phyloP scores from a whole-genome alignment of 1,140 invertebrate genomes.

The Drosophila neocordata region DNA sequence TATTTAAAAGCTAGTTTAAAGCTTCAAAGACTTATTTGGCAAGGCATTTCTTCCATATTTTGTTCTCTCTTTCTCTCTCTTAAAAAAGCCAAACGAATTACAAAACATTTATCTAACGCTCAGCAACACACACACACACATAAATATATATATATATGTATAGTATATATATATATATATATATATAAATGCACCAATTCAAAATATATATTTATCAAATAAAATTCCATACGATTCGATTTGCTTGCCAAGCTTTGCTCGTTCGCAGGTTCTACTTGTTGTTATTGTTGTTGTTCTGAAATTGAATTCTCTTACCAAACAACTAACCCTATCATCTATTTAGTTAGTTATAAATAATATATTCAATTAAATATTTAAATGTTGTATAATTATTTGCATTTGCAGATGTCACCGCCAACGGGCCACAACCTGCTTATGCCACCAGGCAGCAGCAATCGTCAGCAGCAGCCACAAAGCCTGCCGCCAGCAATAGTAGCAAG shows the following conservation, averaged over 20 bases:
- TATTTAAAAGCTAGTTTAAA: too few species aligned
- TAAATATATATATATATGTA: too few species aligned
- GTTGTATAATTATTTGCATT: conserved; percentile 36
- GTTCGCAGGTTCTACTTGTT: conserved; percentile 56
- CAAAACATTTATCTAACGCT: conserved; percentile 74
- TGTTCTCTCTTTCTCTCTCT: neutral
- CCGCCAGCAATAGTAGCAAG: conserved; percentile 37
- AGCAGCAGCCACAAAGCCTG: conserved; percentile 39
- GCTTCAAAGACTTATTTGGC: neutral
- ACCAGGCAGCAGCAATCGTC: conserved; percentile 47
- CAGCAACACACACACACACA: conserved; percentile 48
- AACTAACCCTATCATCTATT: conserved; percentile 34
- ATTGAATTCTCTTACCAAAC: conserved; percentile 37
- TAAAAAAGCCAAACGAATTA: conserved; percentile 67
- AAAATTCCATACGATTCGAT: conserved; percentile 72
- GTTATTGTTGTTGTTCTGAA: conserved; percentile 46
- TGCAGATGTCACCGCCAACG: conserved; percentile 84
- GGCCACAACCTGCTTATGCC: conserved; percentile 70
- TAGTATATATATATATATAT: neutral
- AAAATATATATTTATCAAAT: conserved; percentile 2
- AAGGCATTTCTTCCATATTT: neutral
- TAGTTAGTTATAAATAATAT: too few species aligned
- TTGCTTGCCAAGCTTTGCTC: conserved; percentile 78
- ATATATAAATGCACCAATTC: conserved; percentile 20
- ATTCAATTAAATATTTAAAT: too few species aligned